Evolutionary conservation across 2,113 vertebrate species (phyloP), one percentile per base, ranked within the genome.

Genomic region (Prunella himalayana): DNA sequence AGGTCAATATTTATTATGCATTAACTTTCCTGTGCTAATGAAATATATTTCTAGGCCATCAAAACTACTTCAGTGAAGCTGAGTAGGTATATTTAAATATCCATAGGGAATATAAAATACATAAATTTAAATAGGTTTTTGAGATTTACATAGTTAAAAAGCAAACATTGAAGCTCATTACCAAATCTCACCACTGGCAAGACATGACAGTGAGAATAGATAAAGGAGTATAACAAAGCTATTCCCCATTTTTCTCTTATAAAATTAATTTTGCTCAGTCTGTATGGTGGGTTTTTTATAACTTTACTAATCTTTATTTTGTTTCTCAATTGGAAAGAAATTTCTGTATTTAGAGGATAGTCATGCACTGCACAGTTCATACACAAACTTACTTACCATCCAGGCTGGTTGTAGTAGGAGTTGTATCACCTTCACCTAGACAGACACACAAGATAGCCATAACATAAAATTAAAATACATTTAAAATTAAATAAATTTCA

Each of bases 401-500:
- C 69, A 98, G 93, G 61, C 77, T 97, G 69, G 94, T 93, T 83
- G 98, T 97, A 49, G 97, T 94, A 77, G 98, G 97, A 69, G 97
- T 98, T 54, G 97, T 97, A 89, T 98, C 98, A 39, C 97, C 98
- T 97, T 98, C 98, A 97, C 98, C 98, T 98, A 94, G 68, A 95
- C 54, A 97, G 92, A 96, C 30, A 95, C 45, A 88, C 30, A 90
- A 91, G 47, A 82, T 8, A 83, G 7, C 8, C 90, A 88, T n/a
- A 93, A 71, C 9, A 17, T 4, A 61, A 85, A 92, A 85, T 76
- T 88, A 80, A 91, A 94, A 47, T 28, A 41, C 14, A 49, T 68
- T 59, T 66, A 13, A 77, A 73, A 66, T 4, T 25, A 4, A 70
- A 72, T 19, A 68, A 61, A 80, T 82, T 72, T 68, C 23, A 57